Percentiles rank a stretch among this genome's conserved stretches.
These are phyloP conservation scores for Eulemur mongoz DNA, from an alignment of 2,797 vertebrate species.

Conservation along the genomic window DNA sequence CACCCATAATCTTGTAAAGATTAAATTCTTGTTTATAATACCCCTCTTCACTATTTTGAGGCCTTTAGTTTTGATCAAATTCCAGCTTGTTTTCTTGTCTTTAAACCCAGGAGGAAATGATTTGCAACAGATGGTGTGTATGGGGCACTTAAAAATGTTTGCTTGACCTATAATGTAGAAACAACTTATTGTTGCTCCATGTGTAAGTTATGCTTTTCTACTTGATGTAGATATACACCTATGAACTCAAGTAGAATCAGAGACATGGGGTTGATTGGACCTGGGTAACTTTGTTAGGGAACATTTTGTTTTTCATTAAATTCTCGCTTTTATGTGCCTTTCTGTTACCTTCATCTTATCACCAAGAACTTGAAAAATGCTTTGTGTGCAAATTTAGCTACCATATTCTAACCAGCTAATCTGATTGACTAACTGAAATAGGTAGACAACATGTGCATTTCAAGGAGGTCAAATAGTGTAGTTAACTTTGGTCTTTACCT, in stretches of 20 bases:
- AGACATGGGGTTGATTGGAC: not conserved
- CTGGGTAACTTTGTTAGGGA: not conserved
- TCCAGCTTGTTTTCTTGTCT: constrained; percentile 19
- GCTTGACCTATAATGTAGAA: not conserved
- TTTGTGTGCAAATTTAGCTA: not conserved
- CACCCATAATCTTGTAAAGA: not conserved
- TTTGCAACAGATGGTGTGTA: constrained; percentile 15
- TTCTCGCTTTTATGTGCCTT: not conserved
- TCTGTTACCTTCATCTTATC: not conserved
- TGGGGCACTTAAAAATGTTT: constrained; percentile 1
- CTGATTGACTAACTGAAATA: not conserved
- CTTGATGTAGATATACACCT: not conserved
- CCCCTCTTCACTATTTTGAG: not conserved
- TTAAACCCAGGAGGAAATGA: constrained; percentile 36
- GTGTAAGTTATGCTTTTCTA: not conserved
- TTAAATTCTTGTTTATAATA: constrained; percentile 36
- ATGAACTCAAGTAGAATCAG: not conserved
- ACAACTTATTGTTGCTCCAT: not conserved
- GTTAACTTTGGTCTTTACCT: not conserved
- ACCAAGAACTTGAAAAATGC: not conserved
- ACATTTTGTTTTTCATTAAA: constrained; percentile 22
- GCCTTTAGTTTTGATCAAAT: constrained; percentile 25
- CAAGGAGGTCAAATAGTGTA: not conserved
- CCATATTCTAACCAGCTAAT: not conserved
- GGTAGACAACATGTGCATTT: not conserved